Evolutionary conservation across 2,113 vertebrate genomes (phyloP).

Genomic region (Neolamprologus devosi): DNA sequence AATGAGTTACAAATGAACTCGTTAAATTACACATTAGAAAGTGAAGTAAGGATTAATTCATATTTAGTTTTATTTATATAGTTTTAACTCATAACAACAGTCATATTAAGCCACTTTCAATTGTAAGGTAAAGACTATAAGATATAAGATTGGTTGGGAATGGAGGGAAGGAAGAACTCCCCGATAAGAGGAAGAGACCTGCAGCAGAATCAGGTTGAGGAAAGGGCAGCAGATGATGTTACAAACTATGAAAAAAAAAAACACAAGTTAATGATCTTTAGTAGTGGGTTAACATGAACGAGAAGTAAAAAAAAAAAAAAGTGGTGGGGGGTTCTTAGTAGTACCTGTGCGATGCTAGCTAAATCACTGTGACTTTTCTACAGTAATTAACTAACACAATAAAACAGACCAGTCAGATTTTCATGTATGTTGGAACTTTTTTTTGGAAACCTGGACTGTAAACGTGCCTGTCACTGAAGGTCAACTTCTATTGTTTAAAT

Average conservation of each 20-base stretch:
- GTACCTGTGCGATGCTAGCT: background rate
- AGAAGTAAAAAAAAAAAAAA: background rate
- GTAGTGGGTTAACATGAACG: background rate
- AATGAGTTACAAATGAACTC: background rate
- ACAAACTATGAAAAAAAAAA: background rate
- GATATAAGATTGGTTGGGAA: background rate
- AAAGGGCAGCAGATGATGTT: background rate
- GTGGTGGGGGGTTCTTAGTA: background rate
- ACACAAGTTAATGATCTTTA: background rate
- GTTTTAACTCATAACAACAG: background rate
- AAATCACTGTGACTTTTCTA: background rate
- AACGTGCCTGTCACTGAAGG: background rate
- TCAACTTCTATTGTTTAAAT: background rate
- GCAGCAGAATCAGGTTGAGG: background rate
- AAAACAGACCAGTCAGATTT: background rate
- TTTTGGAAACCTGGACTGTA: background rate
- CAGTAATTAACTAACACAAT: background rate
- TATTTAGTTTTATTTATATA: background rate
- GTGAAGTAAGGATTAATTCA: background rate
- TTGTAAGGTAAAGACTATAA: background rate
- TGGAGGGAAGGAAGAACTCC: background rate
- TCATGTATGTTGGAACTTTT: background rate
- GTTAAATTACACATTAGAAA: background rate
- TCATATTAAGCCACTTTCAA: background rate
- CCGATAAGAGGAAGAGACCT: background rate